Conservation (phyloP, 1,140 invertebrate species). For the Drosophila parabipectinata region DNA sequence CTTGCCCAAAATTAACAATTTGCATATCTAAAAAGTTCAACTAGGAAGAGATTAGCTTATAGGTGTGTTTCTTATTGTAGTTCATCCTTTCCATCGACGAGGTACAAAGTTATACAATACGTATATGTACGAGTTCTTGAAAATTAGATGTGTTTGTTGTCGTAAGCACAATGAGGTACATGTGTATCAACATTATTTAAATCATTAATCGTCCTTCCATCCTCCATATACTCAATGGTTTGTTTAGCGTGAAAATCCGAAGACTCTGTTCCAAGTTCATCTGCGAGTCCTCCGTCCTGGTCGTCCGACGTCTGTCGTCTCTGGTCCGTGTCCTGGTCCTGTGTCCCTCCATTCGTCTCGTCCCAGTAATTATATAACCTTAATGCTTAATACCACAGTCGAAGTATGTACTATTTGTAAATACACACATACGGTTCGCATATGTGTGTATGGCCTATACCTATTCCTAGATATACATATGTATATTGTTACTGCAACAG, state of each 20-base stretch:
- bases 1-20: constrained; percentile 58
- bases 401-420: constrained; percentile 76
- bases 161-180: constrained; percentile 81
- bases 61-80: constrained; percentile 58
- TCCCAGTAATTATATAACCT: constrained; percentile 64
- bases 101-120: constrained; percentile 72
- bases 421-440: constrained; percentile 41
- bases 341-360: constrained; percentile 8
- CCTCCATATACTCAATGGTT: constrained; percentile 3
- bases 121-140: constrained; percentile 50
- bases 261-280: constrained; percentile 31
- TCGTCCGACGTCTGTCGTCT: no score
- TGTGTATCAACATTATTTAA: constrained; percentile 78
- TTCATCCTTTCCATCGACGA: constrained; percentile 57
- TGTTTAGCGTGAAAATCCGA: constrained; percentile 35
- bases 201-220: constrained; percentile 44
- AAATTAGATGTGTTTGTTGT: constrained; percentile 58
- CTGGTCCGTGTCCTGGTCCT: constrained; percentile 2
- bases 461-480: constrained; percentile 59
- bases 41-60: constrained; percentile 72
- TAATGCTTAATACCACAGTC: constrained; percentile 84
- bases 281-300: not conserved
- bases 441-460: constrained; percentile 52
- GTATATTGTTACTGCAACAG: constrained; percentile 75
- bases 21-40: constrained; percentile 65